A percentile compares a stretch with the other conserved stretches of the same genome.
These are phyloP conservation scores for Sturnira hondurensis DNA, from an alignment of 2,113 vertebrate genomes.

Conservation along the genomic window DNA sequence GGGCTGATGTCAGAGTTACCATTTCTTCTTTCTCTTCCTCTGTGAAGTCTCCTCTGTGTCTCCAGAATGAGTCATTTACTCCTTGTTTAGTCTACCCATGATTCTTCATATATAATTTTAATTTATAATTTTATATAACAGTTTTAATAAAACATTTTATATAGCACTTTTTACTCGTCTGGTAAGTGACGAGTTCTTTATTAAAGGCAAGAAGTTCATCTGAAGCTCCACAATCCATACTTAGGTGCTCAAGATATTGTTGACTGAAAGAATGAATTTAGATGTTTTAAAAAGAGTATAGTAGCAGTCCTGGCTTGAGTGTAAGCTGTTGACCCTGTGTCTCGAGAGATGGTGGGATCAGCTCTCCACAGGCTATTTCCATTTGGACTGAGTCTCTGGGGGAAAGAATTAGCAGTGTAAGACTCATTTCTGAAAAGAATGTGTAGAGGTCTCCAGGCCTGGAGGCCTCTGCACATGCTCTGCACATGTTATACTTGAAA, in stretches of 20 bases:
- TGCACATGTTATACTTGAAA: conserved; percentile 22
- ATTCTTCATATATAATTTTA: background rate
- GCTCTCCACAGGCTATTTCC: background rate
- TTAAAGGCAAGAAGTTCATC: background rate
- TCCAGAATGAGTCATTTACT: background rate
- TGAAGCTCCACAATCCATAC: background rate
- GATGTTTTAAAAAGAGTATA: background rate
- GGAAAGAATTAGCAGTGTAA: background rate
- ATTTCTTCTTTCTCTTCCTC: background rate
- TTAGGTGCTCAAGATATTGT: background rate
- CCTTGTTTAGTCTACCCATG: background rate
- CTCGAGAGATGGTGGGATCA: background rate
- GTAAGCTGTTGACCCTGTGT: background rate
- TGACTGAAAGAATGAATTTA: background rate
- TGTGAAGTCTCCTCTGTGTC: background rate
- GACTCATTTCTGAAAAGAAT: conserved; percentile 40
- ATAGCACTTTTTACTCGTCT: background rate
- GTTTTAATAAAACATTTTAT: too few species aligned
- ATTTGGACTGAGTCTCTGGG: background rate
- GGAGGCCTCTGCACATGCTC: background rate
- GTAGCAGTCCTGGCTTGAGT: background rate
- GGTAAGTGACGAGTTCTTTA: background rate
- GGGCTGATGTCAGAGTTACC: background rate
- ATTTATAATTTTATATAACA: background rate
- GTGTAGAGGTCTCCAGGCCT: background rate